Conservation (phyloP, 1,140 invertebrate species). For the Thaumetopoea pityocampa region DNA sequence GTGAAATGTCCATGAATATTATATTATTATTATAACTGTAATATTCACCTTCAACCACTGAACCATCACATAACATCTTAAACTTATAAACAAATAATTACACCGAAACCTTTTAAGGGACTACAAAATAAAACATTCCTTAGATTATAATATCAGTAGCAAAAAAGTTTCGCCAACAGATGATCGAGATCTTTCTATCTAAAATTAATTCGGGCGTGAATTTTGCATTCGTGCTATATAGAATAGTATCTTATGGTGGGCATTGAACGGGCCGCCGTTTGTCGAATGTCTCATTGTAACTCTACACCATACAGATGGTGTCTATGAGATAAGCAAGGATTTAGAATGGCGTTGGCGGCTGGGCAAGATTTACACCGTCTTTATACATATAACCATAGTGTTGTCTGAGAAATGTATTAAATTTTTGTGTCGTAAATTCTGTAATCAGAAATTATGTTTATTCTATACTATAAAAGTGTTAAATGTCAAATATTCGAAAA, state of each 20-base stretch:
- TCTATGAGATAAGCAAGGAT: slow-evolving; percentile 60
- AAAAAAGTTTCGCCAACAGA: slow-evolving; percentile 7
- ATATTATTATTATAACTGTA: too few relatives aligned
- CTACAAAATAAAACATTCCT: slow-evolving; percentile 1
- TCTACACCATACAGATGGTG: slow-evolving; percentile 54
- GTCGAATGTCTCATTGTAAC: slow-evolving; percentile 53
- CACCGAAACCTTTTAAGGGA: slow-evolving; percentile 9
- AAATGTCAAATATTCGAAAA: too few relatives aligned
- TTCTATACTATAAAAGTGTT: too few relatives aligned
- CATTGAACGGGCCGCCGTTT: slow-evolving; percentile 36
- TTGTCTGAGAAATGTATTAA: too few relatives aligned
- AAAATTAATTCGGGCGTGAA: slow-evolving; percentile 63
- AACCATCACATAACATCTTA: slow-evolving; percentile 10
- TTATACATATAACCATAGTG: too few relatives aligned
- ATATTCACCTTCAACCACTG: too few relatives aligned
- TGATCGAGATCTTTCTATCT: slow-evolving; percentile 6
- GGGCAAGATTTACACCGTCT: slow-evolving; percentile 31
- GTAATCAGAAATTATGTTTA: too few relatives aligned
- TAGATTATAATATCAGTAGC: slow-evolving; percentile 15
- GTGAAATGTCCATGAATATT: too few relatives aligned
- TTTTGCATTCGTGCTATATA: slow-evolving; percentile 47
- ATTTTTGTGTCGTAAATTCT: too few relatives aligned
- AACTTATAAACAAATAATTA: slow-evolving; percentile 28
- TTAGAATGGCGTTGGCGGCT: slow-evolving; percentile 36
- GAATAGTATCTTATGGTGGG: slow-evolving; percentile 42